Conservation (phyloP, 2,113 vertebrate genomes). For the Platanista minor region DNA sequence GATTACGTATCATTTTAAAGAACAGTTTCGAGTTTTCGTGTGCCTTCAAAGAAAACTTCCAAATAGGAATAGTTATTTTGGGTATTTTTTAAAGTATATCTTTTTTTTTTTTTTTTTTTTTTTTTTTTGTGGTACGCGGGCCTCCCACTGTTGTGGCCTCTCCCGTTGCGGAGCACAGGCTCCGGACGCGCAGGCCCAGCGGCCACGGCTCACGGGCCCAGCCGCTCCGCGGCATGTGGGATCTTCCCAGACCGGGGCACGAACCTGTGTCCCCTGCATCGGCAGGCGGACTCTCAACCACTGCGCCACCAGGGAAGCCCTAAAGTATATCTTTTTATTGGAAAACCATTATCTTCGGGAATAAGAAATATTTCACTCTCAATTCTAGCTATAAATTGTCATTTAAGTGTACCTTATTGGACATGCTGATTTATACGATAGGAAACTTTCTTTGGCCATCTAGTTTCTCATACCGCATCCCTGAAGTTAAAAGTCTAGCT, state of each 20-base stretch:
- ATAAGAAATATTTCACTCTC: neutral
- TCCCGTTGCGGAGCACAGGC: no score
- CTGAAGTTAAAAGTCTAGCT: neutral
- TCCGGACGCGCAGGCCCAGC: no score
- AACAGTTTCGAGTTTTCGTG: neutral
- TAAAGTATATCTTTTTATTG: neutral
- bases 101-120: no score
- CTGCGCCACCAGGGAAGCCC: no score
- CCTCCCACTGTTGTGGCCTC: no score
- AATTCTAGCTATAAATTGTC: neutral
- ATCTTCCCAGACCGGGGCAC: no score
- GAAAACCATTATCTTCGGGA: constrained; percentile 18
- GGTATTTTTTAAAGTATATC: neutral
- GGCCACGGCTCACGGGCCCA: no score
- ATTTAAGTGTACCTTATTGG: neutral
- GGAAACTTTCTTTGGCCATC: neutral
- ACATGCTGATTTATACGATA: neutral
- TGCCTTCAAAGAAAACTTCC: neutral
- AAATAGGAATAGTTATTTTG: neutral
- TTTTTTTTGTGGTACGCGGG: no score
- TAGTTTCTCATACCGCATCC: neutral
- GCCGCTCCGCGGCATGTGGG: no score
- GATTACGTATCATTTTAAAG: neutral
- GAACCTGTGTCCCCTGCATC: no score
- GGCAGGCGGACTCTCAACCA: no score